phyloP scores from a whole-genome alignment of 2,888 invertebrate species.

The Aromia moschata region DNA sequence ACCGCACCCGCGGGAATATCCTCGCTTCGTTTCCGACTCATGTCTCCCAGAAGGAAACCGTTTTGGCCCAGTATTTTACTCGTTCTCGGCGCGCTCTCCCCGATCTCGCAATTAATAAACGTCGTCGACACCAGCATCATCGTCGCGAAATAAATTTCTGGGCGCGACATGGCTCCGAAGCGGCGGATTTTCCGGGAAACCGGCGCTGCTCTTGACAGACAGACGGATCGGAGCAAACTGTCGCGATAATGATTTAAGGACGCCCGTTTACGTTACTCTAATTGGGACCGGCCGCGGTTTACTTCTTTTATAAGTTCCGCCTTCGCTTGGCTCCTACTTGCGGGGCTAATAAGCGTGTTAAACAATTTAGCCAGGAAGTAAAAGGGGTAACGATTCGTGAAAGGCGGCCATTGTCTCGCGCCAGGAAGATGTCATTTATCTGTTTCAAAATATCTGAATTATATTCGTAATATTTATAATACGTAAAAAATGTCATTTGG shows the following conservation, averaged over 20 bases:
- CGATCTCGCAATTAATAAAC: constrained; percentile 15
- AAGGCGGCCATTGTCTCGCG: constrained; percentile 14
- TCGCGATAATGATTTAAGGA: not conserved
- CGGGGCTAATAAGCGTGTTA: constrained; percentile 13
- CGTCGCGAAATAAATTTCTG: not conserved
- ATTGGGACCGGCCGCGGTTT: not conserved
- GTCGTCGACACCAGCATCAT: not conserved
- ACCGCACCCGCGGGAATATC: constrained; percentile 6
- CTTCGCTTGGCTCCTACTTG: constrained; percentile 7
- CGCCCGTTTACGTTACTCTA: not conserved
- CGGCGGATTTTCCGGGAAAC: not conserved
- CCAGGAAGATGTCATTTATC: constrained; percentile 1
- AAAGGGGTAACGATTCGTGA: constrained; percentile 16
- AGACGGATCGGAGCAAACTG: not conserved
- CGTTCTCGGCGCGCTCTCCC: not conserved
- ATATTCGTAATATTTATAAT: not conserved
- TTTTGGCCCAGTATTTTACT: constrained; percentile 9
- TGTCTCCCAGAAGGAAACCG: constrained; percentile 11
- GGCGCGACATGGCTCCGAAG: not conserved
- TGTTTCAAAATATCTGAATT: constrained; percentile 7
- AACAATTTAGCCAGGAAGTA: constrained; percentile 7
- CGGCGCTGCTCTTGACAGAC: not conserved
- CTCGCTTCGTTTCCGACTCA: constrained; percentile 2
- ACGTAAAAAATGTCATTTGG: not conserved
- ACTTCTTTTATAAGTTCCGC: constrained; percentile 17